Evolutionary conservation across 2,888 invertebrate genomes (phyloP).

Genomic region (Eupithecia pulchellata): DNA sequence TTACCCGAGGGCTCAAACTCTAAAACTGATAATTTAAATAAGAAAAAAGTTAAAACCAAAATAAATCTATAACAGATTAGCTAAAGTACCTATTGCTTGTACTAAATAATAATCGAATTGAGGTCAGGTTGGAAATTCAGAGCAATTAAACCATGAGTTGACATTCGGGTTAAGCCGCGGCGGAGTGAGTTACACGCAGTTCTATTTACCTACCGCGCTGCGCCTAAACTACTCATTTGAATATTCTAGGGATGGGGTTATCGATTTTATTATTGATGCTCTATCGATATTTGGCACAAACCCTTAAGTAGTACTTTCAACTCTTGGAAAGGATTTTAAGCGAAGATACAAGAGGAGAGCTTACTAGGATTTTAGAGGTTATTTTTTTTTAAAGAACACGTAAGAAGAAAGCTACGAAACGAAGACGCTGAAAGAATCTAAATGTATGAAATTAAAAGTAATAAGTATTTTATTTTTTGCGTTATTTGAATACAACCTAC

Average conservation of each 20-base stretch:
- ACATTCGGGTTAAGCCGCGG: slow-evolving; percentile 37
- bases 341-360: no score
- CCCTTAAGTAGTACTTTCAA: background rate
- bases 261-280: slow-evolving; percentile 10
- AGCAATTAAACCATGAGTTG: slow-evolving; percentile 32
- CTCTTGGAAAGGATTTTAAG: background rate
- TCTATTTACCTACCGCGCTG: slow-evolving; percentile 66
- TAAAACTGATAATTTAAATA: background rate
- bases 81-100: background rate
- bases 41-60: background rate
- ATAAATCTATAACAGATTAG: background rate
- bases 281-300: slow-evolving; percentile 11
- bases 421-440: background rate
- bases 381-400: no score
- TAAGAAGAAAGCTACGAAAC: no score
- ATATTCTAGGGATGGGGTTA: slow-evolving; percentile 60
- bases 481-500: background rate
- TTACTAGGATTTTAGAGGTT: no score
- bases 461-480: background rate
- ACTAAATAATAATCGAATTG: slow-evolving; percentile 4
- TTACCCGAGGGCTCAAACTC: background rate
- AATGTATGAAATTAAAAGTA: background rate
- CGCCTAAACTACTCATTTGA: slow-evolving; percentile 76
- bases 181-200: slow-evolving; percentile 54
- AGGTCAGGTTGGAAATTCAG: slow-evolving; percentile 29